Percentiles rank a stretch among this genome's conserved stretches.
Conservation (phyloP, 2,113 vertebrate genomes). For the Probosciger aterrimus region DNA sequence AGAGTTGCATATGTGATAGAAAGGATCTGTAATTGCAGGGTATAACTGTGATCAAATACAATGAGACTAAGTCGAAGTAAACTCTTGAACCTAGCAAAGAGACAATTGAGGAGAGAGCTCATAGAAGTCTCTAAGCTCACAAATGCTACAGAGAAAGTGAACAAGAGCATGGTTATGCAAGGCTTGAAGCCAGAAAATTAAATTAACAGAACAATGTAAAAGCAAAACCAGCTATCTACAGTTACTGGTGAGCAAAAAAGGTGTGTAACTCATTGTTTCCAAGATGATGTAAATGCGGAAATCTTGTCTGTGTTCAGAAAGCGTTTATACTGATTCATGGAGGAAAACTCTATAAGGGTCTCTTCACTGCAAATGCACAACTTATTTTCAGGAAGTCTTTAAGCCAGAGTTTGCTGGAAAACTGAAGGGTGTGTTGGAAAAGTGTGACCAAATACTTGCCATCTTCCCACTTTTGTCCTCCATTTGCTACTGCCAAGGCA, state of each 20-base stretch:
- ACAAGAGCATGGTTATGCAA: neutral
- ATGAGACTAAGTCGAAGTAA: neutral
- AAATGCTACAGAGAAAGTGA: neutral
- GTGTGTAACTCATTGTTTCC: neutral
- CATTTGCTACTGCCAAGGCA: neutral
- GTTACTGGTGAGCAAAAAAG: neutral
- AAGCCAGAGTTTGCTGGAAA: neutral
- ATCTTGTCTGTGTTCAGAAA: neutral
- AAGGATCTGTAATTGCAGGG: neutral
- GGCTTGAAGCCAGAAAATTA: neutral
- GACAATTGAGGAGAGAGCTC: neutral
- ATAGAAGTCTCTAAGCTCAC: neutral
- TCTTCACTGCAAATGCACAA: neutral
- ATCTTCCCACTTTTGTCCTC: neutral
- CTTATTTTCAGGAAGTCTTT: neutral
- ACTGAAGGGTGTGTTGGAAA: fast-evolving
- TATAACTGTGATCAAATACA: neutral
- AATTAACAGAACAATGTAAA: neutral
- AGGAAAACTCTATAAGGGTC: neutral
- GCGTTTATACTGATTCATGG: neutral
- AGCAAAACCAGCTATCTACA: neutral
- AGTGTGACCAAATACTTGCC: neutral
- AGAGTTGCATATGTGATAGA: neutral
- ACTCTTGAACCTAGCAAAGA: neutral
- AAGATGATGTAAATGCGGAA: neutral